Conservation (phyloP, 2,888 invertebrate species). For the Cheilosia soror region DNA sequence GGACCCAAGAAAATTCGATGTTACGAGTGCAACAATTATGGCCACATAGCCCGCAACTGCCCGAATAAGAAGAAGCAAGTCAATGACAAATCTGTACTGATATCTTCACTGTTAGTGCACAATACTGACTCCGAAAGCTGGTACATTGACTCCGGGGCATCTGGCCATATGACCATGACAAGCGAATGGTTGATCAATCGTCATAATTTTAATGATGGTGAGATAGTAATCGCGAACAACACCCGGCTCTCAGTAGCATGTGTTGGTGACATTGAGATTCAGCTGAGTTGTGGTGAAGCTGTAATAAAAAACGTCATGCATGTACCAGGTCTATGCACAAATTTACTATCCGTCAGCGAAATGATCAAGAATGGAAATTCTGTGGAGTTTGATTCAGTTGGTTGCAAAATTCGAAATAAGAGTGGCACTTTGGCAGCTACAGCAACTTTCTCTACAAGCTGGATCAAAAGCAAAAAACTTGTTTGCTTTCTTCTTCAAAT, state of each 20-base stretch:
- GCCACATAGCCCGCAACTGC: constrained; percentile 25
- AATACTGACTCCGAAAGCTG: background rate
- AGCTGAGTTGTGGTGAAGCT: background rate
- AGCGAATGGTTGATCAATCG: background rate
- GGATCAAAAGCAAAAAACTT: background rate
- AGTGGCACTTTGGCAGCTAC: background rate
- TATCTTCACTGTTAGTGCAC: background rate
- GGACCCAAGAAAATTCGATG: background rate
- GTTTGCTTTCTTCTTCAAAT: background rate
- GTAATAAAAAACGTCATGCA: background rate
- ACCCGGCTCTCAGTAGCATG: background rate
- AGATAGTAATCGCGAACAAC: constrained; percentile 22
- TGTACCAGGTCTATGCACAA: constrained; percentile 10
- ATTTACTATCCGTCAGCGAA: constrained; percentile 25
- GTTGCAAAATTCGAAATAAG: constrained; percentile 5
- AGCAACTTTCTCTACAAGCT: background rate
- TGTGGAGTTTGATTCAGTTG: background rate
- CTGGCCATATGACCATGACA: constrained; percentile 30
- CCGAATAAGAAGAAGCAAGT: constrained; percentile 19
- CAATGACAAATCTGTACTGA: constrained; percentile 6
- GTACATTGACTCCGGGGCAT: constrained; percentile 39
- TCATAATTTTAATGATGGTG: background rate
- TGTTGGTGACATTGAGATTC: background rate
- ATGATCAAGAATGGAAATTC: constrained; percentile 3
- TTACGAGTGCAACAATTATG: constrained; percentile 37